phyloP scores from a whole-genome alignment of 2,888 invertebrate species.

The Galerucella pusilla region DNA sequence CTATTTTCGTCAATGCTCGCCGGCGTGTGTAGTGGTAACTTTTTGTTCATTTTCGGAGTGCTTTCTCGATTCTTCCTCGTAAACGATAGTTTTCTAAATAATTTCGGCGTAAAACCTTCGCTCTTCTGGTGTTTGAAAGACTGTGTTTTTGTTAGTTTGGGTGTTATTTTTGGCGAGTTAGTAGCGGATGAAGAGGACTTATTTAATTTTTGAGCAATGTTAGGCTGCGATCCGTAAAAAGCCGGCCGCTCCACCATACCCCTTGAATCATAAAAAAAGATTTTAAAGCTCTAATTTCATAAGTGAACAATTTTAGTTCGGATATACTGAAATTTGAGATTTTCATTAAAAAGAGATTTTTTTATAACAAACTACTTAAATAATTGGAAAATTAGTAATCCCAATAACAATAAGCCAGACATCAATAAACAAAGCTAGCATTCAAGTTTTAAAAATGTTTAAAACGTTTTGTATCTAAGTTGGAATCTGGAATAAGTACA shows the following conservation, averaged over 20 bases:
- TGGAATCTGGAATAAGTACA: no score
- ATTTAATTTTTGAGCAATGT: conserved; percentile 63
- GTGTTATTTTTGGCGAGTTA: conserved; percentile 62
- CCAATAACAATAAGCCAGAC: no score
- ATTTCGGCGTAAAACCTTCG: conserved; percentile 58
- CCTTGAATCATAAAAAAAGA: conserved; percentile 60
- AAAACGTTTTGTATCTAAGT: no score
- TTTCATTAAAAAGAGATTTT: neutral
- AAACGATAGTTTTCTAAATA: conserved; percentile 62
- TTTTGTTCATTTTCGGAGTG: conserved; percentile 58
- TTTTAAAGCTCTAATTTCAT: conserved; percentile 6
- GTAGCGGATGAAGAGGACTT: conserved; percentile 54
- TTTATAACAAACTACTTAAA: no score
- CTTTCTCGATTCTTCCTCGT: conserved; percentile 55
- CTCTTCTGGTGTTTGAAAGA: conserved; percentile 63
- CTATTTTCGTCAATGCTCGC: conserved; percentile 53
- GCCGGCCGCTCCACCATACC: conserved; percentile 57
- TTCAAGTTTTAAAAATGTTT: no score
- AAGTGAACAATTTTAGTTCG: neutral
- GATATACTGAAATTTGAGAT: no score
- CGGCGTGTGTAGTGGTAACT: conserved; percentile 49
- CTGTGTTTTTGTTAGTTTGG: conserved; percentile 65
- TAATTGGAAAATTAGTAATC: no score
- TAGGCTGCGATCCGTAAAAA: conserved; percentile 65
- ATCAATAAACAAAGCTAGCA: no score